These are phyloP conservation scores for Drosophila ercepeae DNA, from an alignment of 1,140 invertebrate genomes.

Conservation along the genomic window DNA sequence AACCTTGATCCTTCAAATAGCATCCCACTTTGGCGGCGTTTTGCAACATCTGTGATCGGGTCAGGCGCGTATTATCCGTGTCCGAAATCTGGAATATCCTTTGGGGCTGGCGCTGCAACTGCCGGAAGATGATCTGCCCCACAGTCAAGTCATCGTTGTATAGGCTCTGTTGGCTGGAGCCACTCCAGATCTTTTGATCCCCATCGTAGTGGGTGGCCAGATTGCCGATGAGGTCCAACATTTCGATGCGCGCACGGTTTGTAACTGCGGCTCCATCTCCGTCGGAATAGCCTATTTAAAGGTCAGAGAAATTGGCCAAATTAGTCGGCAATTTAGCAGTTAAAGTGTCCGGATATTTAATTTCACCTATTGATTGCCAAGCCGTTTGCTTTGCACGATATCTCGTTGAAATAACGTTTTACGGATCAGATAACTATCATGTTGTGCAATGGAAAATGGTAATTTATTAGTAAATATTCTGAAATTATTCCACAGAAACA, in stretches of 20 bases:
- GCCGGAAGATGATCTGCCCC: conserved; percentile 62
- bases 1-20: conserved; percentile 50
- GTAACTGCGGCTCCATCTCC: conserved; percentile 46
- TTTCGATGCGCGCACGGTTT: conserved; percentile 20
- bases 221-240: conserved; percentile 56
- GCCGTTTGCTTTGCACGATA: conserved; percentile 31
- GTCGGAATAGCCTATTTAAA: conserved; percentile 50
- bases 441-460: background rate
- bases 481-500: background rate
- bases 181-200: conserved; percentile 52
- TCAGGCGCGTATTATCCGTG: conserved; percentile 66
- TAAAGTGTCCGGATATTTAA: conserved; percentile 50
- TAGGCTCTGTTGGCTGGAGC: conserved; percentile 38
- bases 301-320: conserved; percentile 40
- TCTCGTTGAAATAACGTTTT: conserved; percentile 10
- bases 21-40: conserved; percentile 54
- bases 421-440: conserved; percentile 12
- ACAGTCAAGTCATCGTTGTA: conserved; percentile 65
- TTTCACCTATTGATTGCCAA: conserved; percentile 33
- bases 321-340: conserved; percentile 50
- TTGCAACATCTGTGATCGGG: conserved; percentile 54
- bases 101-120: conserved; percentile 56
- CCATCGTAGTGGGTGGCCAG: conserved; percentile 47
- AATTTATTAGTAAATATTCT: conserved; percentile 6
- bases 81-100: conserved; percentile 70